A percentile compares a stretch with the other conserved stretches of the same genome.
phyloP scores from a whole-genome alignment of 1,140 invertebrate species.

The Drosophila eugracilis region DNA sequence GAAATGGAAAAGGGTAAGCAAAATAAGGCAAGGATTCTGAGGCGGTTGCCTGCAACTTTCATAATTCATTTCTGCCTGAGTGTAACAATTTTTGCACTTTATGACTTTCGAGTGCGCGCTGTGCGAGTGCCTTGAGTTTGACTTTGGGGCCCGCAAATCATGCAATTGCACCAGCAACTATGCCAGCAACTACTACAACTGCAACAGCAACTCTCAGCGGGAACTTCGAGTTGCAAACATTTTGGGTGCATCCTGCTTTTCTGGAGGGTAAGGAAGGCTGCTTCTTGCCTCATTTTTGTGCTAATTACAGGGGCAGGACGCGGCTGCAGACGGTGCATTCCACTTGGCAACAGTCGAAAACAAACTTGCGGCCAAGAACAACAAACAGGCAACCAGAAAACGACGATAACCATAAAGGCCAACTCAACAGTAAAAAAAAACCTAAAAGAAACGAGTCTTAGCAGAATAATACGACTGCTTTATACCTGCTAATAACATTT shows the following conservation, averaged over 20 bases:
- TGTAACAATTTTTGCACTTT: slow-evolving; percentile 83
- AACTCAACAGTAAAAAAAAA: slow-evolving; percentile 11
- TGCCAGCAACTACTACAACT: slow-evolving; percentile 18
- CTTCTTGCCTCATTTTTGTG: slow-evolving; percentile 52
- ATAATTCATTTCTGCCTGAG: slow-evolving; percentile 82
- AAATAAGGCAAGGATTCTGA: slow-evolving; percentile 54
- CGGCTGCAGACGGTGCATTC: slow-evolving; percentile 51
- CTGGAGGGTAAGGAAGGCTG: not conserved
- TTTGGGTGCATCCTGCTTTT: slow-evolving; percentile 52
- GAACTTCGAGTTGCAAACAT: slow-evolving; percentile 72
- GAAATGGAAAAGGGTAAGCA: slow-evolving; percentile 20
- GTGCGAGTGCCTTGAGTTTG: slow-evolving; percentile 57
- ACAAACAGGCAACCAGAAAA: slow-evolving; percentile 62
- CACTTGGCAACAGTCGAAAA: slow-evolving; percentile 70
- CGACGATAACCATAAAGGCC: slow-evolving; percentile 46
- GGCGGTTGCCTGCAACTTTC: slow-evolving; percentile 67
- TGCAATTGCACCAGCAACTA: slow-evolving; percentile 54
- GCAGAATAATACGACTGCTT: not conserved
- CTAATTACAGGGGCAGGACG: slow-evolving; percentile 72
- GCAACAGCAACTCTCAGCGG: slow-evolving; percentile 37
- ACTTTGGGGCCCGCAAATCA: slow-evolving; percentile 66
- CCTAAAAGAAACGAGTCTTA: not conserved
- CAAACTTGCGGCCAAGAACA: slow-evolving; percentile 73
- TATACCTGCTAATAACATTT: not conserved
- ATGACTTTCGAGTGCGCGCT: slow-evolving; percentile 76